These are phyloP conservation scores for Strigamia maritima DNA, from an alignment of 2,888 invertebrate genomes.

Conservation along the genomic window DNA sequence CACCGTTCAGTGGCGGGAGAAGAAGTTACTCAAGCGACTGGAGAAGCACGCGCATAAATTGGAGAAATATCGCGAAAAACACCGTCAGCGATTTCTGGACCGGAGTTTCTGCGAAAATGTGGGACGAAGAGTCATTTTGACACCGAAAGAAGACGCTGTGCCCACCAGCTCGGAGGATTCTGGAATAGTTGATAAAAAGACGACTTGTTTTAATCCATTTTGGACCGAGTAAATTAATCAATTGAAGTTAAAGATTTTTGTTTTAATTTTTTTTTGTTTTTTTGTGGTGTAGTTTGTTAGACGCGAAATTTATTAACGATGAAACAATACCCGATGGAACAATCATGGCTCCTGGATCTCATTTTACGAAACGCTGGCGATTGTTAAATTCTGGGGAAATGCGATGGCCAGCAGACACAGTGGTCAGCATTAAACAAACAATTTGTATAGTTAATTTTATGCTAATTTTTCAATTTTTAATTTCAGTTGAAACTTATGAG, in stretches of 20 bases:
- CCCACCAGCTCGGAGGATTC: neutral
- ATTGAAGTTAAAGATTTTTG: neutral
- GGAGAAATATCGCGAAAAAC: conserved; percentile 29
- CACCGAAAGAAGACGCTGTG: neutral
- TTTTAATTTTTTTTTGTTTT: neutral
- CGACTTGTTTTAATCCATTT: neutral
- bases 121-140: neutral
- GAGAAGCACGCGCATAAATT: conserved; percentile 35
- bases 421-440: conserved; percentile 44
- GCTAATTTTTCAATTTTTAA: neutral
- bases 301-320: conserved; percentile 49
- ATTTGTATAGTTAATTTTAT: neutral
- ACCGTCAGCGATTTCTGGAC: conserved; percentile 12
- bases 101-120: neutral
- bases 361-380: conserved; percentile 51
- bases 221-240: neutral
- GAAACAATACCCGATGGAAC: conserved; percentile 51
- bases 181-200: neutral
- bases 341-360: conserved; percentile 48
- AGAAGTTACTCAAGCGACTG: conserved; percentile 31
- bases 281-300: conserved; percentile 41
- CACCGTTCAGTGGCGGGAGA: conserved; percentile 18
- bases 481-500: conserved; percentile 42
- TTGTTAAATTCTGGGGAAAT: conserved; percentile 50
- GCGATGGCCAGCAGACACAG: conserved; percentile 49